phyloP scores from a whole-genome alignment of 2,797 vertebrate species.

The Peromyscus attwateri region DNA sequence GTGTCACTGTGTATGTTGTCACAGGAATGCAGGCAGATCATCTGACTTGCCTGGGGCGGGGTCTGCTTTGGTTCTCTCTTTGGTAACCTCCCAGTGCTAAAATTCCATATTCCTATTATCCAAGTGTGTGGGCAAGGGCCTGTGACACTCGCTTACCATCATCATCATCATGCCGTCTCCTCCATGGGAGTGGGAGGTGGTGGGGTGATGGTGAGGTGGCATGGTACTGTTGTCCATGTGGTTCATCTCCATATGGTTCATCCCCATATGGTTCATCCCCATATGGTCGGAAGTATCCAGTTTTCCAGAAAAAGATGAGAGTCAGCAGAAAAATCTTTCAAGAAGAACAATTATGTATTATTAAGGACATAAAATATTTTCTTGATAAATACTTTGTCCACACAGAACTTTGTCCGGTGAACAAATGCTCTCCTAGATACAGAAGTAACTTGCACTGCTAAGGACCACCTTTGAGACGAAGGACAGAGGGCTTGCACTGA shows the following conservation, averaged over 20 bases:
- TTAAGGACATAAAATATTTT: constrained; percentile 52
- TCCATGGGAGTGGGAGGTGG: constrained; percentile 80
- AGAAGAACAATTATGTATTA: constrained; percentile 62
- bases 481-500: background rate
- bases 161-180: constrained; percentile 83
- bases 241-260: constrained; percentile 26
- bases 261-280: constrained; percentile 75
- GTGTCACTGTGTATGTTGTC: background rate
- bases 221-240: constrained; percentile 47
- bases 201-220: constrained; percentile 78
- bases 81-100: background rate
- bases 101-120: background rate
- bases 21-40: constrained; percentile 25
- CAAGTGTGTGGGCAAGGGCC: background rate
- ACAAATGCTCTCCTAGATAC: constrained; percentile 35
- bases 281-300: constrained; percentile 72
- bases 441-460: background rate
- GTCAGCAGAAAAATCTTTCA: constrained; percentile 62
- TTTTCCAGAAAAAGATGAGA: constrained; percentile 64
- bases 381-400: constrained; percentile 52
- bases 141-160: constrained; percentile 88
- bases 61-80: background rate
- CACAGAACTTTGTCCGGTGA: constrained; percentile 19
- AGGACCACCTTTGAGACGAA: background rate
- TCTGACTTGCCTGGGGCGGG: background rate